These are phyloP conservation scores for Cottoperca gobio DNA, from an alignment of 2,797 vertebrate species.

Conservation along the genomic window DNA sequence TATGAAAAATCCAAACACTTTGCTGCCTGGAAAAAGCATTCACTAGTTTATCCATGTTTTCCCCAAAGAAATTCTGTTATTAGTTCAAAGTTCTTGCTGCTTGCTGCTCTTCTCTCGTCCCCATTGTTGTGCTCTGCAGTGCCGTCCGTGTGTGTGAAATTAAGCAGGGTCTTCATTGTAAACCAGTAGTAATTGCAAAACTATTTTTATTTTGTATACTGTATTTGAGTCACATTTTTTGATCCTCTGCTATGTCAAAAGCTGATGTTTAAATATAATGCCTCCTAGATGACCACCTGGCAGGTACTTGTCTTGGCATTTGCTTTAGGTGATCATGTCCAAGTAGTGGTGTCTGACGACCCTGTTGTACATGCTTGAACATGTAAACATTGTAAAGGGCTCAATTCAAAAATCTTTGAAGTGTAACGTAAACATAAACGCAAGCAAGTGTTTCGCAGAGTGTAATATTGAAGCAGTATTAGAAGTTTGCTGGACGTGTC, in stretches of 20 bases:
- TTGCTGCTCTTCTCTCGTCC: neutral
- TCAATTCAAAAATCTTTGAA: neutral
- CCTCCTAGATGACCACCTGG: neutral
- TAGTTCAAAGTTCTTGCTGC: neutral
- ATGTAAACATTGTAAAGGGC: neutral
- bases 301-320: constrained; percentile 10
- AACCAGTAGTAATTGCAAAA: neutral
- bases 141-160: too few species aligned
- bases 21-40: neutral
- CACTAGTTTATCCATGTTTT: neutral
- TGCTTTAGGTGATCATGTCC: constrained; percentile 1
- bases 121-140: neutral
- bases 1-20: neutral
- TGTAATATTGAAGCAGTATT: neutral
- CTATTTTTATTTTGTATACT: neutral
- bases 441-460: neutral
- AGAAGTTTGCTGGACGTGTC: neutral
- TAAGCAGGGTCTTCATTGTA: neutral
- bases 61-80: neutral
- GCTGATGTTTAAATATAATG: neutral
- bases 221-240: neutral
- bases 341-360: neutral
- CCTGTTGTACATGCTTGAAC: neutral
- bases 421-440: neutral
- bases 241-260: neutral